Conservation (phyloP, 2,113 vertebrate genomes). For the Lophochroa leadbeateri region DNA sequence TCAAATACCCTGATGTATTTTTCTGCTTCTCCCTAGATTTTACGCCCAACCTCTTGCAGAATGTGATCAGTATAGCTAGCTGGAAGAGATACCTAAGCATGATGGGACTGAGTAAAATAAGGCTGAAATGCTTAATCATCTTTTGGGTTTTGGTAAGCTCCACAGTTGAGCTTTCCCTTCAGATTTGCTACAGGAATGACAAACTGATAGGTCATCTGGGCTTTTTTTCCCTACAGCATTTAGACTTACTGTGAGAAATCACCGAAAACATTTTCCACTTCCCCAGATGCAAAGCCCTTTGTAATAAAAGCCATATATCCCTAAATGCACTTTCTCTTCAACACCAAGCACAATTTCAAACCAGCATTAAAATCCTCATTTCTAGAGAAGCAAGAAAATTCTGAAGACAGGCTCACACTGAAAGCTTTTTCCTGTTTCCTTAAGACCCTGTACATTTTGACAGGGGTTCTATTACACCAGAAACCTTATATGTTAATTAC, state of each 20-base stretch:
- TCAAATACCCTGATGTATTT: neutral
- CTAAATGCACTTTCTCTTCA: neutral
- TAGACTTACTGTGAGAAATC: conserved; percentile 16
- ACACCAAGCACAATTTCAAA: neutral
- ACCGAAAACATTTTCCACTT: neutral
- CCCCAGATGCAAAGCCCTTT: neutral
- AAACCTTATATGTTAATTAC: neutral
- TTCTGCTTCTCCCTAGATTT: neutral
- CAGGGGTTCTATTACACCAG: neutral
- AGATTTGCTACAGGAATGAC: neutral
- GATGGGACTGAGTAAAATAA: neutral
- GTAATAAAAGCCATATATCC: conserved; percentile 13
- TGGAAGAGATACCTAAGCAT: neutral
- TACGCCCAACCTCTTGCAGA: neutral
- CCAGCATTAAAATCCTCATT: neutral
- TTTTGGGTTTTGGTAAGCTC: neutral
- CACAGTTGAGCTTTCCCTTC: neutral
- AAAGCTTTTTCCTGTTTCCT: neutral
- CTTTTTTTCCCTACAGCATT: neutral
- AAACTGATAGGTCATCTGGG: neutral
- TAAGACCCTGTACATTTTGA: neutral
- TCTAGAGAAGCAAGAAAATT: neutral
- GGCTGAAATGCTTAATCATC: neutral
- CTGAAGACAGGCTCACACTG: neutral
- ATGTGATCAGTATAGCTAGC: neutral